Evolutionary conservation across 2,888 invertebrate species (phyloP), one percentile per base, ranked within the genome.

Genomic region (Phrixothrix hirtus): DNA sequence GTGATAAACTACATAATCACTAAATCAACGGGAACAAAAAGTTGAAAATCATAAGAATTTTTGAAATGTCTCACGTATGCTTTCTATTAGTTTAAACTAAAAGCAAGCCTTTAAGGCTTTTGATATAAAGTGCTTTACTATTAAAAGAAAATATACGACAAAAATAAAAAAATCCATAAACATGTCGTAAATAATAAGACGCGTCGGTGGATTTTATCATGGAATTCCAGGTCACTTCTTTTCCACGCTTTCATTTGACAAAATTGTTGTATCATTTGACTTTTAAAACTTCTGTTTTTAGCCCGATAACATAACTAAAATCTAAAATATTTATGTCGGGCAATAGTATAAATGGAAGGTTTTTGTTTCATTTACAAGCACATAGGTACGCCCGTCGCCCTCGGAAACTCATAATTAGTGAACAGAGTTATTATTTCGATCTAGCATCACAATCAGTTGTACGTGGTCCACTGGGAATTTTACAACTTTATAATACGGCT

Each of bases 141-240:
- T 21, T 21, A 21, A 21, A 21, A 21, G 21, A 7, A 21, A 45
- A 17, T 41, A 48, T 14, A 47, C 35, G 6, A 44, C 21, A 48
- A 38, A 34, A 38, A 54, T 25, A 45, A 45, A 49, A 55, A 43
- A 49, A 43, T 55, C 54, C 34, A 55, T 55, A 55, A 49, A 45
- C 44, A 43, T 30, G 54, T 38, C 54, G 30, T 55, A 55, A 55
- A 55, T 55, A 49, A 55, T 44, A 49, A 55, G 54, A 55, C 48
- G 54, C 48, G 44, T 49, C 54, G 39, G 43, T 45, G 54, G 43
- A 45, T 55, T 37, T 49, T 48, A 48, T 49, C 54, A 48, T 15
- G 26, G 32, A 31, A 49, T 55, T 55, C 54, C 54, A 45, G 54
- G 54, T 55, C 54, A 49, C 54, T 44, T 49, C 49, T 32, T 44